phyloP scores from a whole-genome alignment of 2,113 vertebrate species.

The Dipodomys spectabilis region DNA sequence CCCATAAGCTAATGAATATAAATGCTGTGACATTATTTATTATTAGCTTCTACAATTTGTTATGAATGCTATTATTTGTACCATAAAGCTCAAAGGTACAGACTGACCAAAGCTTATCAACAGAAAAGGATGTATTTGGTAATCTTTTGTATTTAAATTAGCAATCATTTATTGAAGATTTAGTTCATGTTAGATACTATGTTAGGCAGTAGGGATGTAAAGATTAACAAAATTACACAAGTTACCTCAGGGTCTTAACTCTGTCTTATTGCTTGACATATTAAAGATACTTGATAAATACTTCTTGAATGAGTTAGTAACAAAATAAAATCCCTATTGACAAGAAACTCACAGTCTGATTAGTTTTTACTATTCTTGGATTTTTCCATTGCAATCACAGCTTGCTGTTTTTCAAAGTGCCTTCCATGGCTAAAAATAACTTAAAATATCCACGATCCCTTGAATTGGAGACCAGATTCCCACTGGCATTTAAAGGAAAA shows the following conservation, averaged over 20 bases:
- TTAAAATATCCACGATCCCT: conserved; percentile 16
- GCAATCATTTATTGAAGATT: not conserved
- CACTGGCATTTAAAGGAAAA: conserved; percentile 8
- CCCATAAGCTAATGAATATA: conserved; percentile 32
- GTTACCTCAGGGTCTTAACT: not conserved
- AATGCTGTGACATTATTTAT: conserved; percentile 48
- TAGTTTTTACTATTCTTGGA: not conserved
- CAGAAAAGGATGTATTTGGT: not conserved
- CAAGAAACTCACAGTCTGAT: conserved; percentile 7
- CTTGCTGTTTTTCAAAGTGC: conserved; percentile 23
- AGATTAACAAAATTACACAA: conserved; percentile 10
- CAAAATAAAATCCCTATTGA: conserved; percentile 22
- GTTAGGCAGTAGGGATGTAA: not conserved
- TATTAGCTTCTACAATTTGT: conserved; percentile 31
- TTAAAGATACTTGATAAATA: not conserved
- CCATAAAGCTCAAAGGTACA: not conserved
- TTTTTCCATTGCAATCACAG: conserved; percentile 53
- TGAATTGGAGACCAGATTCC: not conserved
- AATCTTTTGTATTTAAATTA: conserved; percentile 5
- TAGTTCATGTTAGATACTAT: not conserved
- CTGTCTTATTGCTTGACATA: not conserved
- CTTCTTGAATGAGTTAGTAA: conserved; percentile 20
- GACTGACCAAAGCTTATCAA: conserved; percentile 46
- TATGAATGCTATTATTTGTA: conserved; percentile 35
- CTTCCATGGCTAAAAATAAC: conserved; percentile 21